phyloP scores from a whole-genome alignment of 2,888 invertebrate species.

The Acronicta aceris region DNA sequence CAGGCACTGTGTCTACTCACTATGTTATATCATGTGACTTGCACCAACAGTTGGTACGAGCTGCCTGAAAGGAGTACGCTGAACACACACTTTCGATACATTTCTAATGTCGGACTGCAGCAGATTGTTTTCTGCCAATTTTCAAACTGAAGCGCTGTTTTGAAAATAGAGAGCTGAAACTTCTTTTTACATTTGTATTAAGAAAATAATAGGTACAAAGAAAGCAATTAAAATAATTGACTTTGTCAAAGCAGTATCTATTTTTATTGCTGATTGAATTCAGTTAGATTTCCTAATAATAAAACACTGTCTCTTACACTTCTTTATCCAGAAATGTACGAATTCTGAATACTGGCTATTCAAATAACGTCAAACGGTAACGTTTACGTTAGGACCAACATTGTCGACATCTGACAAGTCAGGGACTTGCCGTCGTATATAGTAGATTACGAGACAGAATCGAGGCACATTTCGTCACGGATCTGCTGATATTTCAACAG shows the following conservation, averaged over 20 bases:
- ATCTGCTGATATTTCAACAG: slow-evolving; percentile 81
- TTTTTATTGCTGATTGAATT: too few species aligned
- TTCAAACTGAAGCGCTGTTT: background rate
- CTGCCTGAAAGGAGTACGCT: slow-evolving; percentile 64
- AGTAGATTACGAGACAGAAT: slow-evolving; percentile 63
- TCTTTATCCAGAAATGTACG: too few species aligned
- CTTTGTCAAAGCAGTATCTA: too few species aligned
- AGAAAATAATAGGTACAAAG: too few species aligned
- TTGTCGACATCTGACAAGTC: slow-evolving; percentile 60
- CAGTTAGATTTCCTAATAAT: too few species aligned
- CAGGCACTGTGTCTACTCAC: slow-evolving; percentile 72
- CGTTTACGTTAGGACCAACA: slow-evolving; percentile 33
- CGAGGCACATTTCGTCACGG: slow-evolving; percentile 78
- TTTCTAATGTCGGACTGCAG: slow-evolving; percentile 12
- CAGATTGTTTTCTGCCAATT: background rate
- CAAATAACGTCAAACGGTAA: slow-evolving; percentile 43
- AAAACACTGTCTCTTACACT: too few species aligned
- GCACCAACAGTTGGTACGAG: slow-evolving; percentile 72
- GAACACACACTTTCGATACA: slow-evolving; percentile 18
- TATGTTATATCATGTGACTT: slow-evolving; percentile 72
- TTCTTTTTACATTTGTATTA: too few species aligned
- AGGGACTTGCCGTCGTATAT: slow-evolving; percentile 57
- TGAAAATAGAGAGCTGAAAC: too few species aligned
- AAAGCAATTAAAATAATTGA: too few species aligned
- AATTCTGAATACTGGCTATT: too few species aligned